Evolutionary conservation across 2,797 vertebrate species (phyloP).

Genomic region (Halcyon chelicuti): DNA sequence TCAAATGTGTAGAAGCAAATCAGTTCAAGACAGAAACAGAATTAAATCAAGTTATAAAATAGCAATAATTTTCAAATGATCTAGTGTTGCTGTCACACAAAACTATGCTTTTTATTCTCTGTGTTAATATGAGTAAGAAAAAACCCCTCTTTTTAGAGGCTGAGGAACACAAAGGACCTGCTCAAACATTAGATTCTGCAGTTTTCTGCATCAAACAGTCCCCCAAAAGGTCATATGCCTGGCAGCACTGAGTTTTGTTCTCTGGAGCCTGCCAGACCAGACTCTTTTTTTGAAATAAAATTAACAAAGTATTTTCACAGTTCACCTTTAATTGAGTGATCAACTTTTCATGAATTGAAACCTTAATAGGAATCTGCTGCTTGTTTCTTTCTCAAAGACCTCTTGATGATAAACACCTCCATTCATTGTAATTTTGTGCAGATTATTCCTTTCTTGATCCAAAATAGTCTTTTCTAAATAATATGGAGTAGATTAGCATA

Average conservation of each 20-base stretch:
- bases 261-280: slow-evolving; percentile 9
- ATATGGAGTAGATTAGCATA: slow-evolving; percentile 78
- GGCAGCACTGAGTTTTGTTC: slow-evolving; percentile 12
- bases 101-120: neutral
- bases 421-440: slow-evolving; percentile 79
- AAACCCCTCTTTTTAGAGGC: neutral
- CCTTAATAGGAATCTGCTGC: slow-evolving; percentile 69
- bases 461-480: slow-evolving; percentile 79
- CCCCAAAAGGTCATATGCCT: neutral
- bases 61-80: neutral
- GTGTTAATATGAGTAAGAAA: neutral
- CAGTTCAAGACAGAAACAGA: neutral
- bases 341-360: slow-evolving; percentile 54
- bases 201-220: neutral
- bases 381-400: slow-evolving; percentile 78
- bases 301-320: slow-evolving; percentile 31
- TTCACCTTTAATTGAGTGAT: slow-evolving; percentile 70
- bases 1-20: neutral
- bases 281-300: slow-evolving; percentile 26
- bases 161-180: neutral
- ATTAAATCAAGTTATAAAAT: neutral
- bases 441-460: slow-evolving; percentile 78
- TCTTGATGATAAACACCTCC: slow-evolving; percentile 80
- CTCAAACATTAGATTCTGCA: neutral
- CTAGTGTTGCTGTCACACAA: neutral